Base-by-base conservation (phyloP, 1,140 invertebrate species). In the Caerostris extrusa region DNA sequence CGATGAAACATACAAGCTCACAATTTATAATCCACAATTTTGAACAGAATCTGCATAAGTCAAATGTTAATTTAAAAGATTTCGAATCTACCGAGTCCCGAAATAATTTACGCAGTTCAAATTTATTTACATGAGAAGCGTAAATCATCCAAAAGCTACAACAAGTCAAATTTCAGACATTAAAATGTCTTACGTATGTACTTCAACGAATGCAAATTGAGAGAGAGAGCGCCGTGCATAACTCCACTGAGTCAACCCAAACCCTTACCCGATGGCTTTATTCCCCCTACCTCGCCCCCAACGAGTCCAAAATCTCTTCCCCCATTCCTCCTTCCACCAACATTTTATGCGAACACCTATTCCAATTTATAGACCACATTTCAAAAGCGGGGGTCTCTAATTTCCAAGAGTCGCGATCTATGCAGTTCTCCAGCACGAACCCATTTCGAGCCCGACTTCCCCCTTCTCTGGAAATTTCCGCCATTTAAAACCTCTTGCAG, bases 401-500 rank as follows among this genome's bases (percentile, higher is more conserved):
- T 77, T 77, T 77, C 71, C 71, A 77, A 53, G 71, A 77, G 71
- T 77, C 71, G 71, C 71, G 71, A 77, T 77, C 71, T 64, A 64
- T 34, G 34, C 34, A 34, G 12, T 61, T 61, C 60, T 77, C 34
- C 71, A 50, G 34, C 34, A 12, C 71, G n/a, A 50, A 12, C 71
- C 3, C 71, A 81, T 50, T 19, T 50, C 60, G 12, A 64, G 17
- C 17, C 57, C 19, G 19, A 34, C 83, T 34, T 57, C n/a, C 7
- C 61, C 55, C 69, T 57, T 53, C 19, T 77, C 19, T 71, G 71
- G 55, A 55, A 82, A 77, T 61, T 57, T 81, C 90, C 90, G 90
- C 90, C 90, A 91, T 91, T 91, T 91, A 91, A 91, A 91, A 58
- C 69, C 61, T 57, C 8, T 19, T 12, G 17, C n/a, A 86, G 56